Percentiles rank a stretch among this genome's conserved stretches.
Conservation (phyloP, 2,113 vertebrate species). For the Leucopsar rothschildi region DNA sequence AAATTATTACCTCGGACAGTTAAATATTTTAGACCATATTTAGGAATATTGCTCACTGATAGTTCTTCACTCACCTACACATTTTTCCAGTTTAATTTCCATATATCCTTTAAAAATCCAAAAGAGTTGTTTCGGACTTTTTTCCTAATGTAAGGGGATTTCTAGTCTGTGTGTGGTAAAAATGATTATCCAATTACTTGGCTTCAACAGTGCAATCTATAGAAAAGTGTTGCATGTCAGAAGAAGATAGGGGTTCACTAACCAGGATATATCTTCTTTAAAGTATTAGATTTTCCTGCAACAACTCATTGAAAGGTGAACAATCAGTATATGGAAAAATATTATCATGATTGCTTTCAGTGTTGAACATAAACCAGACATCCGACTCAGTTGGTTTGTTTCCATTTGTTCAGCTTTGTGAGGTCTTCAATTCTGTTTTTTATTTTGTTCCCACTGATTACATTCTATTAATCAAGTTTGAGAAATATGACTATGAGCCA, state of each 20-base stretch:
- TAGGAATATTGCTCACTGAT: slow-evolving; percentile 38
- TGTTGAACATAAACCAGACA: not conserved
- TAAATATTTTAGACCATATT: slow-evolving; percentile 72
- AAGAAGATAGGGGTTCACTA: not conserved
- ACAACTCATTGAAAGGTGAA: not conserved
- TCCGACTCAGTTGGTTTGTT: not conserved
- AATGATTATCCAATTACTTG: not conserved
- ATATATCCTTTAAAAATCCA: not conserved
- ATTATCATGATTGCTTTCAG: not conserved
- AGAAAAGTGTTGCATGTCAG: not conserved
- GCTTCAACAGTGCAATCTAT: not conserved
- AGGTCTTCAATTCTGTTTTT: not conserved
- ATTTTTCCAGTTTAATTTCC: not conserved
- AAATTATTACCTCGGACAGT: slow-evolving; percentile 69
- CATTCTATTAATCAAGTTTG: not conserved
- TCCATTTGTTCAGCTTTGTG: not conserved
- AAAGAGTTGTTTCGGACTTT: not conserved
- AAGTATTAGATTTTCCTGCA: not conserved
- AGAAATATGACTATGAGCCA: not conserved
- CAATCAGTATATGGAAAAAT: not conserved
- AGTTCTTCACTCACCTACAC: slow-evolving; percentile 10
- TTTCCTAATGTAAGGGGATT: not conserved
- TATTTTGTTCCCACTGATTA: not conserved
- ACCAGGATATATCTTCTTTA: not conserved
- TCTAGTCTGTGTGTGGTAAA: not conserved